Base-by-base conservation (phyloP, 1,140 invertebrate genomes). In the Drosophila takahashii region DNA sequence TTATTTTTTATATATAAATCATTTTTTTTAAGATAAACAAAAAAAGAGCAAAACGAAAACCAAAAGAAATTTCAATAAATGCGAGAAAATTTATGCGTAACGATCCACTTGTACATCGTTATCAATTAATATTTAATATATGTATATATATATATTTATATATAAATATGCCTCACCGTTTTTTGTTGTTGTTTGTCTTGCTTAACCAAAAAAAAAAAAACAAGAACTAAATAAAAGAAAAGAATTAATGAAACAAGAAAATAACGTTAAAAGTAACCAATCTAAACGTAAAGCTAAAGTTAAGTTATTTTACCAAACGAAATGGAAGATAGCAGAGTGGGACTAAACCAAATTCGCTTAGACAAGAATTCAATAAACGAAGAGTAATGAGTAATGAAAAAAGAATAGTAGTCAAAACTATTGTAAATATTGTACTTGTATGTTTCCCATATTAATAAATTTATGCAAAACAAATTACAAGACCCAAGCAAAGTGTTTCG, bases 351-450 rank as follows among this genome's bases (percentile, higher is more conserved):
- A 77, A 71, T 45, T 75, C 26, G 65, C 52, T 71, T 71, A 70
- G 74, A 42, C 16, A 76, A 53, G 34, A 73, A 56, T 61, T 54
- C 39, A 65, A 58, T 58, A 53, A 53, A 54, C 16, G 3, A 53
- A 47, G 41, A 53, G 13, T 13, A 37, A 36, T 29, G 16, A 50
- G 22, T 22, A 22, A 22, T 22, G 22, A 64, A 52, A 27, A 18
- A 11, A 39, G 48, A 51, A 56, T 37, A 51, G 39, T 32, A 54
- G 36, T 41, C 26, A 45, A 60, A 56, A 76, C 84, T 87, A 87
- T 87, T 87, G 83, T 87, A 87, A 87, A 87, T 87, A 86, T 64
- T 81, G 67, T 79, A 87, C 73, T 69, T 86, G 84, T 79, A 86
- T 56, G 83, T 87, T 87, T 81, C 61, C 75, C 52, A 79, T 71